Percentiles rank a stretch among this genome's conserved stretches.
phyloP scores from a whole-genome alignment of 2,888 invertebrate genomes.

The Watsonalla cultraria region DNA sequence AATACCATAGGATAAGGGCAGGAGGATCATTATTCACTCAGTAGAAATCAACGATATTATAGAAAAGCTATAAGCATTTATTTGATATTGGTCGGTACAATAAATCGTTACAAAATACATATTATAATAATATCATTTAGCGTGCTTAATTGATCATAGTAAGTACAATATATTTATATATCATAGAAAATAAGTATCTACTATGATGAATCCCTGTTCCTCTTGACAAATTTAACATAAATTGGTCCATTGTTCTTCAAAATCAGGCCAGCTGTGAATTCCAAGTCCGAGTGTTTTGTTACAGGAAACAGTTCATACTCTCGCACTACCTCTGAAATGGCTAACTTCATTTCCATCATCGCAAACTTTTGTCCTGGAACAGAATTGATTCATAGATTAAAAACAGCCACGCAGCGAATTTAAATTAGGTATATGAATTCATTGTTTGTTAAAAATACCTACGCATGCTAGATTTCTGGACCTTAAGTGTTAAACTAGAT shows the following conservation, averaged over 20 bases:
- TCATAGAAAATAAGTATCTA: background rate
- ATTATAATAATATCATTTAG: too few species aligned
- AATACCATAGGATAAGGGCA: too few species aligned
- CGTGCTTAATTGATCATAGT: too few species aligned
- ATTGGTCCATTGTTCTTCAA: slow-evolving; percentile 55
- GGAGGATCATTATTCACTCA: too few species aligned
- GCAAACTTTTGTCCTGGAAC: slow-evolving; percentile 80
- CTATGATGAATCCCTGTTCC: slow-evolving; percentile 10
- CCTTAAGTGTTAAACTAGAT: too few species aligned
- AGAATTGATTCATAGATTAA: background rate
- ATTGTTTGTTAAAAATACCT: too few species aligned
- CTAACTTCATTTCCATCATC: slow-evolving; percentile 79
- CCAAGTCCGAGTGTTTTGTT: slow-evolving; percentile 60
- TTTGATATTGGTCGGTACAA: too few species aligned
- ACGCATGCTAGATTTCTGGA: too few species aligned
- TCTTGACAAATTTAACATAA: slow-evolving; percentile 46
- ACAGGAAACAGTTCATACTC: slow-evolving; percentile 67
- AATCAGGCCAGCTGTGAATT: slow-evolving; percentile 53
- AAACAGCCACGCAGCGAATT: background rate
- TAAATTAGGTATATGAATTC: too few species aligned
- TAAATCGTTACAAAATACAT: too few species aligned
- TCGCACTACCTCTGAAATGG: slow-evolving; percentile 68
- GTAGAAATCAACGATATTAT: too few species aligned
- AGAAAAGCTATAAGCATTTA: too few species aligned
- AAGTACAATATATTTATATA: background rate